Evolutionary conservation across 2,888 invertebrate species (phyloP).

Genomic region (Empis livida): DNA sequence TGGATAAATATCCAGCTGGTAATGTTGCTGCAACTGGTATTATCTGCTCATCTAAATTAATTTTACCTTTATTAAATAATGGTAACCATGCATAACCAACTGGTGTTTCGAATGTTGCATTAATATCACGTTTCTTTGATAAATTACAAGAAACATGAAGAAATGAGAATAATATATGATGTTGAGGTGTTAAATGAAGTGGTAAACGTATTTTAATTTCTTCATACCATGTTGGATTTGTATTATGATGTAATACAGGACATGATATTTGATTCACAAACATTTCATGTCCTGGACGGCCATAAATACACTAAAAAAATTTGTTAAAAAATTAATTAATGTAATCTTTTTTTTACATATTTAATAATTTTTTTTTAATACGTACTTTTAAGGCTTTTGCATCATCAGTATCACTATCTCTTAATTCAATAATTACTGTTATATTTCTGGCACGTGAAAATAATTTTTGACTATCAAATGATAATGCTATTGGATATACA

Average conservation of each 20-base stretch:
- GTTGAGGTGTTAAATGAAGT: conserved; percentile 65
- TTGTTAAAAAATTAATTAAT: not conserved
- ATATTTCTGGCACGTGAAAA: conserved; percentile 91
- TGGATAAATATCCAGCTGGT: conserved; percentile 78
- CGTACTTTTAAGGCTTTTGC: conserved; percentile 64
- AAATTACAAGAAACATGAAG: conserved; percentile 90
- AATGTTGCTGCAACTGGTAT: conserved; percentile 80
- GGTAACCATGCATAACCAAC: conserved; percentile 94
- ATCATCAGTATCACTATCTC: conserved; percentile 65
- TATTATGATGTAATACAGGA: conserved; percentile 79
- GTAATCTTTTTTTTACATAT: not conserved
- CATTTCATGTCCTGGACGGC: conserved; percentile 49
- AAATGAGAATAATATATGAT: conserved; percentile 91
- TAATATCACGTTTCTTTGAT: conserved; percentile 62
- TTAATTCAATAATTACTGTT: conserved; percentile 76
- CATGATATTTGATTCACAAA: conserved; percentile 58
- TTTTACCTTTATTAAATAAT: conserved; percentile 67
- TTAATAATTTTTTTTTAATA: conserved; percentile 21
- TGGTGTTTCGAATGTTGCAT: conserved; percentile 55
- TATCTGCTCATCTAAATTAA: conserved; percentile 67
- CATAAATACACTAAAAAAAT: conserved; percentile 54
- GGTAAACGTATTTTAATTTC: conserved; percentile 89
- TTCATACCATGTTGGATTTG: conserved; percentile 82
- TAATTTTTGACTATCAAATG: conserved; percentile 82
- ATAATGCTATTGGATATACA: conserved; percentile 74